Conservation (phyloP, 2,888 invertebrate genomes). For the Trachelus troglodyta region DNA sequence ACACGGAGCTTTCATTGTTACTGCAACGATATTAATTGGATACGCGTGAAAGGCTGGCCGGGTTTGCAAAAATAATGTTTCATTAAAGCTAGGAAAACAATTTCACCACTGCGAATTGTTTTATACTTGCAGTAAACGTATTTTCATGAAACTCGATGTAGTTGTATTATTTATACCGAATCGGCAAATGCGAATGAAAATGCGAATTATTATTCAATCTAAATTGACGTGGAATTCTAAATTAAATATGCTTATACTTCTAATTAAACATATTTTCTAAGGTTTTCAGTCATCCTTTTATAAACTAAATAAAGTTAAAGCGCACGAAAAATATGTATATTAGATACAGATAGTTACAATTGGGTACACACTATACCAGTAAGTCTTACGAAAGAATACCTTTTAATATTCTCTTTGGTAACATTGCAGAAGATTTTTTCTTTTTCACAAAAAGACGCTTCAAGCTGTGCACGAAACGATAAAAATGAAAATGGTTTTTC, state of each 20-base stretch:
- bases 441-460: background rate
- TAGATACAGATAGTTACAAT: background rate
- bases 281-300: background rate
- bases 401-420: background rate
- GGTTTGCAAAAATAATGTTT: background rate
- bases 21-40: background rate
- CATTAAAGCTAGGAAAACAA: background rate
- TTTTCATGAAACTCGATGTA: background rate
- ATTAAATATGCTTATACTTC: background rate
- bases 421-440: background rate
- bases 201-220: background rate
- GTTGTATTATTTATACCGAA: background rate
- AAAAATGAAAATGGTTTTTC: slow-evolving; percentile 52
- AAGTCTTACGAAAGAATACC: background rate
- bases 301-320: background rate
- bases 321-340: background rate
- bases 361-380: background rate
- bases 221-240: background rate
- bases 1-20: background rate
- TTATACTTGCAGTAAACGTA: background rate
- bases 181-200: background rate
- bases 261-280: background rate
- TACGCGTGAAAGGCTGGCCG: background rate
- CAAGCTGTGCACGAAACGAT: background rate
- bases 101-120: background rate